These are phyloP conservation scores for Ispidina lecontei DNA, from an alignment of 2,797 vertebrate species.

Conservation along the genomic window DNA sequence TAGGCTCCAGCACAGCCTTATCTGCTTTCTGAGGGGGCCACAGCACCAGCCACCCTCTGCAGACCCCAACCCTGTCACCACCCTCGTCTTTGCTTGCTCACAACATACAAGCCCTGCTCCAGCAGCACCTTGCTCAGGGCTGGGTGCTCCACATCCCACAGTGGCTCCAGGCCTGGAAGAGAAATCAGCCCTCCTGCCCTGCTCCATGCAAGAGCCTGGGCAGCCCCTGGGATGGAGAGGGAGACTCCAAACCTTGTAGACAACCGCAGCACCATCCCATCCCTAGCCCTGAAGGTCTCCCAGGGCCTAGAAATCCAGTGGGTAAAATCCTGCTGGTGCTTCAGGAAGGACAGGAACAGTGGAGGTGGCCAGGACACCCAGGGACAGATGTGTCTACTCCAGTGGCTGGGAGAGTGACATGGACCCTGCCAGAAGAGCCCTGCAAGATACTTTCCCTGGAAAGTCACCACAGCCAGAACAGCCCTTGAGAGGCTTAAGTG, in stretches of 20 bases:
- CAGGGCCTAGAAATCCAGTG: background rate
- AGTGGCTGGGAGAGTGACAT: background rate
- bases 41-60: background rate
- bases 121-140: constrained; percentile 33
- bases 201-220: background rate
- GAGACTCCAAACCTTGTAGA: background rate
- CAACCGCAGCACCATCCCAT: background rate
- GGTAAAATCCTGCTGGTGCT: background rate
- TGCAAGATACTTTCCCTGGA: fast-evolving
- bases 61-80: too few species aligned
- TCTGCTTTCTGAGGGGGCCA: constrained; percentile 71
- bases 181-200: background rate
- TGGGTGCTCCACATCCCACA: constrained; percentile 5
- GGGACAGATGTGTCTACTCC: background rate
- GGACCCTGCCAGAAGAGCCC: background rate
- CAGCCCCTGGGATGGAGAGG: background rate
- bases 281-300: background rate
- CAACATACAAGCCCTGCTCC: constrained; percentile 43
- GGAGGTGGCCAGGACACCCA: background rate
- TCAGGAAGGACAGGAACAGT: background rate
- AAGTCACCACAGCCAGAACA: background rate
- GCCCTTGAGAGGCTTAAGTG: background rate
- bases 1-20: constrained; percentile 37
- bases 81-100: background rate
- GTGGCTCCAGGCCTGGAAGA: background rate